A percentile compares a stretch with the other conserved stretches of the same genome.
These are phyloP conservation scores for Lysiphlebus fabarum DNA, from an alignment of 1,140 invertebrate genomes.

Conservation along the genomic window DNA sequence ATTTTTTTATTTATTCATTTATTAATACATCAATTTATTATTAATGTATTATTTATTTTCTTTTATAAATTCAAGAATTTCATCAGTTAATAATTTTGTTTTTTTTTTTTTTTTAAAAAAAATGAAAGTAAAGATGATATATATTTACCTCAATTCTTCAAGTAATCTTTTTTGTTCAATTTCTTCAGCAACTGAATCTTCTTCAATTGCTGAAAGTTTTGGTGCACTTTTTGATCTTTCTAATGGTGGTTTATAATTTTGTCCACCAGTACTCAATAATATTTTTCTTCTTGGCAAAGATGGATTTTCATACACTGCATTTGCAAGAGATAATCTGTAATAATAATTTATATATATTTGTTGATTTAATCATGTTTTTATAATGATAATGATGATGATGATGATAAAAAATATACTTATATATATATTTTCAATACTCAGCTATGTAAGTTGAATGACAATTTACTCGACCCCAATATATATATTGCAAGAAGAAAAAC, in stretches of 20 bases:
- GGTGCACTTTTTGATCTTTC: slow-evolving; percentile 94
- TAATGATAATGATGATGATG: no score
- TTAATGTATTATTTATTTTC: neutral
- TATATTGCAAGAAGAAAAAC: neutral
- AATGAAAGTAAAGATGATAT: neutral
- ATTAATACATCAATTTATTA: no score
- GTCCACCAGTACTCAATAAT: slow-evolving; percentile 72
- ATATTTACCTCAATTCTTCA: slow-evolving; percentile 42
- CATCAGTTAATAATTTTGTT: neutral
- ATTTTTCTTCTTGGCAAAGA: slow-evolving; percentile 77
- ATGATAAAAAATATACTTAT: no score
- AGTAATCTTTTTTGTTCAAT: slow-evolving; percentile 58
- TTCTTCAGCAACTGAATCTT: slow-evolving; percentile 81
- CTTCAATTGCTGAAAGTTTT: slow-evolving; percentile 90
- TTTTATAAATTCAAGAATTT: neutral
- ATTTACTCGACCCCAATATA: slow-evolving; percentile 16
- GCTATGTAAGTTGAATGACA: neutral
- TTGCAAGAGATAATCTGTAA: slow-evolving; percentile 73
- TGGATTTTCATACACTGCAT: slow-evolving; percentile 82
- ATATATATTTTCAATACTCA: no score
- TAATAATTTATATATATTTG: no score
- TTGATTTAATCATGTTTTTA: neutral
- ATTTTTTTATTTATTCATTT: no score
- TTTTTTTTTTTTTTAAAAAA: neutral
- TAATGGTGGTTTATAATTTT: slow-evolving; percentile 84